These are phyloP conservation scores for Melanerpes aurifrons DNA, from an alignment of 2,113 vertebrate genomes.

Conservation along the genomic window DNA sequence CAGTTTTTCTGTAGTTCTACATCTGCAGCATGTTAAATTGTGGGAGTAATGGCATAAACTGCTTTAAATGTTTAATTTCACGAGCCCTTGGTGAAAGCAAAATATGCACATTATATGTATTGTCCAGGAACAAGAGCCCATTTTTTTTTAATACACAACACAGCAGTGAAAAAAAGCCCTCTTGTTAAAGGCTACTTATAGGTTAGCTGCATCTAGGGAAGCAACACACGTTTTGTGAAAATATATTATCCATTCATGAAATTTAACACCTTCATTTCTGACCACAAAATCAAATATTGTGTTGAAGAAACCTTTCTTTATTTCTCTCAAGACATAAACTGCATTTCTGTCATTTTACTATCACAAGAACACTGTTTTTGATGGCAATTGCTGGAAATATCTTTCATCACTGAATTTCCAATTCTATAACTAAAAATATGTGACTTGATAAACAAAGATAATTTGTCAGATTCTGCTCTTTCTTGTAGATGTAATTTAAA, in stretches of 20 bases:
- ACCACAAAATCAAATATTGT: background rate
- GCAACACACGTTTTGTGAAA: background rate
- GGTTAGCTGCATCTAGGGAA: background rate
- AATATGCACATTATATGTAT: background rate
- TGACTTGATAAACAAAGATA: slow-evolving; percentile 50
- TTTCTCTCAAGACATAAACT: background rate
- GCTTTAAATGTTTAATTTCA: background rate
- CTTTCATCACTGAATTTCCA: slow-evolving; percentile 25
- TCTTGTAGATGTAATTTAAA: slow-evolving; percentile 19
- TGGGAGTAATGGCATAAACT: background rate
- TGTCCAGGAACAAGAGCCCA: background rate
- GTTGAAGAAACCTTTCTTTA: background rate
- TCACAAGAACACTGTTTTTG: background rate
- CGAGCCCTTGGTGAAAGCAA: background rate
- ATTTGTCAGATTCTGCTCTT: slow-evolving; percentile 31
- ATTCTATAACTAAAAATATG: slow-evolving; percentile 20
- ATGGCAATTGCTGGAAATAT: background rate
- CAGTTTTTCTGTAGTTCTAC: background rate
- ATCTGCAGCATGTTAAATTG: background rate
- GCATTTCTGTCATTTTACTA: background rate
- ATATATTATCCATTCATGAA: background rate
- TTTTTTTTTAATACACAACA: background rate
- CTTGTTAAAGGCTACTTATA: background rate
- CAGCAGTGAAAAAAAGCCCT: background rate
- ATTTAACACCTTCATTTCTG: background rate